phyloP scores from a whole-genome alignment of 2,888 invertebrate species.

The Physocephala rufipes region DNA sequence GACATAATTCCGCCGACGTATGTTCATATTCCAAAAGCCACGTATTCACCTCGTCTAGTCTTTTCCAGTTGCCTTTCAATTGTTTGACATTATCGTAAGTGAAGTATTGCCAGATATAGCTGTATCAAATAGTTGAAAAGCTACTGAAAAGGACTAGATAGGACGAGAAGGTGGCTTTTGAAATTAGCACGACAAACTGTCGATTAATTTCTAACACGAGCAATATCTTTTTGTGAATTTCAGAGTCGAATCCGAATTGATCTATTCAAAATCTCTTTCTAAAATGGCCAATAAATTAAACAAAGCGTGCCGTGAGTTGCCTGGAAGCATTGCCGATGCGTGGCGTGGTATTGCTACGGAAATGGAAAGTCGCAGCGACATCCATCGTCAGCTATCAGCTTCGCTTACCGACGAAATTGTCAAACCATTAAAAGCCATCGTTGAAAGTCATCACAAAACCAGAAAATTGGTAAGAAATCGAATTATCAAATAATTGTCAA shows the following conservation, averaged over 20 bases:
- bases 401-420: constrained; percentile 87
- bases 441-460: constrained; percentile 76
- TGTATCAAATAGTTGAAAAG: too few relatives aligned
- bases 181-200: too few relatives aligned
- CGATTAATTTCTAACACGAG: too few relatives aligned
- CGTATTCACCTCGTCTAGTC: too few relatives aligned
- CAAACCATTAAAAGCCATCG: constrained; percentile 81
- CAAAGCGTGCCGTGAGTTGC: constrained; percentile 81
- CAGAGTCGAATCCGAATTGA: constrained; percentile 90
- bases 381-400: constrained; percentile 83
- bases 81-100: background rate
- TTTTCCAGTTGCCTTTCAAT: too few relatives aligned
- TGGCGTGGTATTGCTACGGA: constrained; percentile 93
- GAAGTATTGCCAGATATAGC: too few relatives aligned
- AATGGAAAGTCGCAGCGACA: constrained; percentile 91
- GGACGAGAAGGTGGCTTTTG: too few relatives aligned
- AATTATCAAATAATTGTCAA: too few relatives aligned
- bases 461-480: constrained; percentile 71
- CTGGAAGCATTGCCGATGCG: constrained; percentile 84
- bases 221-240: background rate
- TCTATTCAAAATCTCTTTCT: constrained; percentile 89
- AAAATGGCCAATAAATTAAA: constrained; percentile 87
- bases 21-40: background rate
- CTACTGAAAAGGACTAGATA: too few relatives aligned
- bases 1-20: background rate